These are phyloP conservation scores for Carabus problematicus DNA, from an alignment of 2,888 invertebrate species.

Conservation along the genomic window DNA sequence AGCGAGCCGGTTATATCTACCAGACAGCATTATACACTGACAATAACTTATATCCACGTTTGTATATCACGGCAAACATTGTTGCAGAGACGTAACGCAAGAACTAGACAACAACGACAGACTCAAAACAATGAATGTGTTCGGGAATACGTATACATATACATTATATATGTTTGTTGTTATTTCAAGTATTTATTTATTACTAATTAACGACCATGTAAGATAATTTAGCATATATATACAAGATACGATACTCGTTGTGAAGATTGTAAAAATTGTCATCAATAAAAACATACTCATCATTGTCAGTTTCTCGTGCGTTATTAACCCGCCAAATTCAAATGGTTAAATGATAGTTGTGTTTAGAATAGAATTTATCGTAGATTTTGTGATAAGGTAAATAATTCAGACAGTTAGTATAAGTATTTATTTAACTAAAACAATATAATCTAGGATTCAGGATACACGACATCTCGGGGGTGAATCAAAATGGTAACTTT, in stretches of 20 bases:
- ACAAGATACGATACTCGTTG: no score
- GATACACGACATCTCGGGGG: neutral
- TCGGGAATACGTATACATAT: neutral
- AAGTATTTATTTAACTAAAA: slow-evolving; percentile 31
- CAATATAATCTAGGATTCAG: neutral
- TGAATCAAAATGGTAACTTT: neutral
- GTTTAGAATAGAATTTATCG: no score
- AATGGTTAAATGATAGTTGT: no score
- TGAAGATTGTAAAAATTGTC: no score
- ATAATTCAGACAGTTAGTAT: no score
- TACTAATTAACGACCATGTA: neutral
- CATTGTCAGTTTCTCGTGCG: neutral
- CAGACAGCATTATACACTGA: no score
- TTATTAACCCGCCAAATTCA: neutral
- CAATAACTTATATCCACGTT: neutral
- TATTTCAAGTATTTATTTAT: no score
- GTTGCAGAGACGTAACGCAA: neutral
- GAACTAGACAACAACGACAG: neutral
- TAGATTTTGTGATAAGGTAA: no score
- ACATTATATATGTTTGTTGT: neutral
- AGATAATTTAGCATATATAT: slow-evolving; percentile 4
- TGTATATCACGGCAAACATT: neutral
- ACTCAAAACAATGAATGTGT: neutral
- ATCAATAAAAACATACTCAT: neutral
- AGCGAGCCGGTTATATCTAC: no score